phyloP scores from a whole-genome alignment of 2,113 vertebrate genomes.

The Cercocebus atys region DNA sequence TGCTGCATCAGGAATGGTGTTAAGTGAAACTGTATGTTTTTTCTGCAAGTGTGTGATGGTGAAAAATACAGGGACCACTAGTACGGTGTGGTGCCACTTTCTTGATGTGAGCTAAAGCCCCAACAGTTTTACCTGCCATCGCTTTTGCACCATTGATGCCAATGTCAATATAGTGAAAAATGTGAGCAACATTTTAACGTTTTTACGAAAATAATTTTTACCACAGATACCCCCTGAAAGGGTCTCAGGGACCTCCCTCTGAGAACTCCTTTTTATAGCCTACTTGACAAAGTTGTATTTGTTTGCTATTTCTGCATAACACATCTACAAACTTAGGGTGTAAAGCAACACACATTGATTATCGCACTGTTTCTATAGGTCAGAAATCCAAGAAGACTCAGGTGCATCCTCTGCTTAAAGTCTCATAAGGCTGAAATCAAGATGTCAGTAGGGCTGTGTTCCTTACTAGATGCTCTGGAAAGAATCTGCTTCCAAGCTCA shows the following conservation, averaged over 20 bases:
- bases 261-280: not conserved
- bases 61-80: not conserved
- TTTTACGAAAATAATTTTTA: not conserved
- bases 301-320: not conserved
- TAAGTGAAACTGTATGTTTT: not conserved
- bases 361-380: not conserved
- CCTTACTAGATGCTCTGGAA: too few species aligned
- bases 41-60: not conserved
- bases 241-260: not conserved
- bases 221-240: not conserved
- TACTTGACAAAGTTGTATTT: not conserved
- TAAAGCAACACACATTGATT: not conserved
- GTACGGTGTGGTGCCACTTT: too few species aligned
- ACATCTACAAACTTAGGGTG: not conserved
- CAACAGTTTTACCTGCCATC: rapidly evolving
- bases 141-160: not conserved
- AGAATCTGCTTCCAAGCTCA: not conserved
- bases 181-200: not conserved
- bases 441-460: not conserved
- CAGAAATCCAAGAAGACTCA: not conserved
- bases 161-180: not conserved
- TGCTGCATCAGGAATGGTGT: not conserved
- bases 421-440: not conserved
- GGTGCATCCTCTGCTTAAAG: not conserved
- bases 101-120: not conserved